A percentile compares a stretch with the other conserved stretches of the same genome.
phyloP scores from a whole-genome alignment of 2,888 invertebrate species.

The Byasa hedistus region DNA sequence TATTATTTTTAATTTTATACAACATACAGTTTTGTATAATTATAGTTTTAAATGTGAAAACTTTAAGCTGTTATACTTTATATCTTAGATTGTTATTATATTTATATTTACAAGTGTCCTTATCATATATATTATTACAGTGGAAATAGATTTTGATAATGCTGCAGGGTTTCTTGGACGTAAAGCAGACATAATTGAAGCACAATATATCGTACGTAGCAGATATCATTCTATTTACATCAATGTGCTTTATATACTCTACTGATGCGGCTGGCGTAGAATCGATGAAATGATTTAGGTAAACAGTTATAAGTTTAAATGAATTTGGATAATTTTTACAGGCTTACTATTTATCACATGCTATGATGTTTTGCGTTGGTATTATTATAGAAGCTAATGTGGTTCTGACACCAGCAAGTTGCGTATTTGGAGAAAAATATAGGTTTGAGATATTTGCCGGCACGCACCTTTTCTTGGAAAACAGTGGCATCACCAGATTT shows the following conservation, averaged over 20 bases:
- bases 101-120: too few relatives aligned
- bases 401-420: slow-evolving; percentile 63
- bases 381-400: slow-evolving; percentile 65
- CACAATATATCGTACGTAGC: slow-evolving; percentile 58
- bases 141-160: slow-evolving; percentile 67
- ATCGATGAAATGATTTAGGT: background rate
- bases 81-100: too few relatives aligned
- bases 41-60: too few relatives aligned
- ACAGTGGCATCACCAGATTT: slow-evolving; percentile 45
- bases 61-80: too few relatives aligned
- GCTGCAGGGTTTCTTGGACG: slow-evolving; percentile 58
- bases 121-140: slow-evolving; percentile 42
- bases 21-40: too few relatives aligned
- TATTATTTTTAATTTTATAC: too few relatives aligned
- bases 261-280: background rate
- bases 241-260: background rate
- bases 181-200: slow-evolving; percentile 50
- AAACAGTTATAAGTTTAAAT: background rate
- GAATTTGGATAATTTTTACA: slow-evolving; percentile 33
- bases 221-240: background rate
- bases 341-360: slow-evolving; percentile 66
- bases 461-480: slow-evolving; percentile 56
- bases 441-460: slow-evolving; percentile 62
- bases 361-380: slow-evolving; percentile 67
- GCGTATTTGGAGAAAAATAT: slow-evolving; percentile 59